phyloP scores from a whole-genome alignment of 2,888 invertebrate species.

The Melanostoma mellinum region DNA sequence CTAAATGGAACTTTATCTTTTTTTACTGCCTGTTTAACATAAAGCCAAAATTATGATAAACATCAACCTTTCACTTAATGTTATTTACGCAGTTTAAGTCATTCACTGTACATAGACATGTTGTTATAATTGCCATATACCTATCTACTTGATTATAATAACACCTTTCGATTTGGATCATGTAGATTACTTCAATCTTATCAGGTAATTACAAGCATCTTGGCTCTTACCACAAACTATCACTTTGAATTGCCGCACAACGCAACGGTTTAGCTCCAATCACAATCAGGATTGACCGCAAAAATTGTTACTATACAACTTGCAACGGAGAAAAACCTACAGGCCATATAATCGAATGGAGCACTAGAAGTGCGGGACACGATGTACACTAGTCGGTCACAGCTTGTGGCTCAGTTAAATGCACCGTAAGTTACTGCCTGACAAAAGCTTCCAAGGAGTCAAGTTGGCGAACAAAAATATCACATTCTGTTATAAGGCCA shows the following conservation, averaged over 20 bases:
- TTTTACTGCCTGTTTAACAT: too few species aligned
- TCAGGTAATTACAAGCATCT: slow-evolving; percentile 50
- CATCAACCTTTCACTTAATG: slow-evolving; percentile 24
- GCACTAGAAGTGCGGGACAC: slow-evolving; percentile 19
- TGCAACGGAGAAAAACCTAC: slow-evolving; percentile 13
- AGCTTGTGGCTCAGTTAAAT: slow-evolving; percentile 42
- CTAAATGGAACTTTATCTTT: too few species aligned
- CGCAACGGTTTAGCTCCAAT: slow-evolving; percentile 56
- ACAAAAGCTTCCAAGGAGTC: slow-evolving; percentile 15
- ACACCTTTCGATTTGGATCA: slow-evolving; percentile 22
- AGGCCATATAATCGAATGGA: slow-evolving; percentile 20
- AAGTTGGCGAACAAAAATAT: neutral
- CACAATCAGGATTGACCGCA: slow-evolving; percentile 53
- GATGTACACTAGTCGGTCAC: slow-evolving; percentile 22
- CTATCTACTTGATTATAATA: slow-evolving; percentile 19
- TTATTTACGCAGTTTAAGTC: too few species aligned
- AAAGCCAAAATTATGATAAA: too few species aligned
- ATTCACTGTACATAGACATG: neutral
- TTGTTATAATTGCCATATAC: slow-evolving; percentile 1
- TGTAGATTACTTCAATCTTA: slow-evolving; percentile 35
- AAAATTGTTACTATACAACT: slow-evolving; percentile 46
- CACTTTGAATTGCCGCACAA: slow-evolving; percentile 49
- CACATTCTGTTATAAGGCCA: slow-evolving; percentile 47
- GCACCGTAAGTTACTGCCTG: slow-evolving; percentile 39
- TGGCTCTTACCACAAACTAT: slow-evolving; percentile 40